These are phyloP conservation scores for Penaeus chinensis DNA, from an alignment of 1,140 invertebrate genomes.

Conservation along the genomic window DNA sequence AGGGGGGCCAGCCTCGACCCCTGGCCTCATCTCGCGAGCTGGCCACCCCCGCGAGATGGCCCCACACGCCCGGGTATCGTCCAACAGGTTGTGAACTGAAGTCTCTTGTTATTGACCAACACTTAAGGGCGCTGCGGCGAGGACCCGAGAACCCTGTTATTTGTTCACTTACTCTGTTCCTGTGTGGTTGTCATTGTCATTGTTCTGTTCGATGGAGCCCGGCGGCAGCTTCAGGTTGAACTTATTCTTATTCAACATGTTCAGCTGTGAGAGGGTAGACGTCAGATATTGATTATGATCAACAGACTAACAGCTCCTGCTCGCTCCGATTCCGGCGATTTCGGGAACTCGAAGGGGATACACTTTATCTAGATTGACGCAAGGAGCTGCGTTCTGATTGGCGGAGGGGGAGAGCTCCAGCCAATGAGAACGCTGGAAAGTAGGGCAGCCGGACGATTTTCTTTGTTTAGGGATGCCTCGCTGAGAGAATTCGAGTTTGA, in stretches of 20 bases:
- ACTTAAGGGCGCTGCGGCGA: slow-evolving; percentile 74
- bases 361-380: slow-evolving; percentile 37
- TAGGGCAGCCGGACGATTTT: neutral
- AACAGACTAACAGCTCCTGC: slow-evolving; percentile 23
- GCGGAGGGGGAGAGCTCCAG: neutral
- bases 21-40: neutral
- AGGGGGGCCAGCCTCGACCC: too few species aligned
- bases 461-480: neutral
- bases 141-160: neutral
- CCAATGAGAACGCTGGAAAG: too few species aligned
- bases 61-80: slow-evolving; percentile 75
- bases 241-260: slow-evolving; percentile 90
- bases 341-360: slow-evolving; percentile 2
- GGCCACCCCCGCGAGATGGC: slow-evolving; percentile 42
- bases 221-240: slow-evolving; percentile 90
- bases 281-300: slow-evolving; percentile 50
- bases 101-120: slow-evolving; percentile 69
- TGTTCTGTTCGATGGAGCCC: slow-evolving; percentile 81
- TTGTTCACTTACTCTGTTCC: slow-evolving; percentile 73
- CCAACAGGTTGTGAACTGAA: slow-evolving; percentile 10
- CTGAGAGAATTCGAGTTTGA: slow-evolving; percentile 26
- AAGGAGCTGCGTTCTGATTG: neutral
- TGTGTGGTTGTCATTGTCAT: slow-evolving; percentile 76
- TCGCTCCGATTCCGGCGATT: slow-evolving; percentile 6
- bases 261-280: slow-evolving; percentile 18